Evolutionary conservation across 2,888 invertebrate species (phyloP), one percentile per base, ranked within the genome.

Genomic region (Leptothorax acervorum): DNA sequence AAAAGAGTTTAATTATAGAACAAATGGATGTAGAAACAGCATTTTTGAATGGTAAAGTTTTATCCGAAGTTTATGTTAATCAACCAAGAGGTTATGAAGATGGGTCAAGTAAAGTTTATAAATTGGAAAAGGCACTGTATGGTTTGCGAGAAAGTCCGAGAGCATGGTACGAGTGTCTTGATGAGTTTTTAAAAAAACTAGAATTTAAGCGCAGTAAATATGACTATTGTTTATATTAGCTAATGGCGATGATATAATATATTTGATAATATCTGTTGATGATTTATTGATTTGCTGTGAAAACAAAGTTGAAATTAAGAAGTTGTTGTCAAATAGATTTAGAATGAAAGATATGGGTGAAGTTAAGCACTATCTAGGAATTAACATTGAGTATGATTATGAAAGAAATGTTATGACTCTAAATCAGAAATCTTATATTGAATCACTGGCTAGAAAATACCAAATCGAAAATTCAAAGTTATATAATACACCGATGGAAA

Each of bases 1-100:
- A 28, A 23, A 65, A 70, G 3, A 18, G 48, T 0, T 82, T 82
- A 39, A 31, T 6, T 2, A 82, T 86, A 0, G 53, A 71, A 9
- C 71, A 84, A 83, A 83, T 85, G 57, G 74, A 75, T 23, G 62
- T 83, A 0, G 31, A 76, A 9, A 76, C 75, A 2, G 83, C 76
- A 0, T 82, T 63, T 15, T 18, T 48, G 5, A 15, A 83, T 18
- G 71, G 62, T 2, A 42, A 51, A 6, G 11, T 83, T 74, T 2
- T 6, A n/a, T 18, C 18, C 5, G 62, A 53, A 6, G 23, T 76
- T 62, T 23, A 23, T 23, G 23, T 23, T 23, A 23, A 23, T 23
- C 23, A 23, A 23, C 23, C 23, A 23, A 23, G 23, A 23, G 23
- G 23, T 23, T 23, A 23, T 23, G 23, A 23, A 23, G 23, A 23